Evolutionary conservation across 2,113 vertebrate species (phyloP), one percentile per base, ranked within the genome.

Genomic region (Emydura subglobosa): DNA sequence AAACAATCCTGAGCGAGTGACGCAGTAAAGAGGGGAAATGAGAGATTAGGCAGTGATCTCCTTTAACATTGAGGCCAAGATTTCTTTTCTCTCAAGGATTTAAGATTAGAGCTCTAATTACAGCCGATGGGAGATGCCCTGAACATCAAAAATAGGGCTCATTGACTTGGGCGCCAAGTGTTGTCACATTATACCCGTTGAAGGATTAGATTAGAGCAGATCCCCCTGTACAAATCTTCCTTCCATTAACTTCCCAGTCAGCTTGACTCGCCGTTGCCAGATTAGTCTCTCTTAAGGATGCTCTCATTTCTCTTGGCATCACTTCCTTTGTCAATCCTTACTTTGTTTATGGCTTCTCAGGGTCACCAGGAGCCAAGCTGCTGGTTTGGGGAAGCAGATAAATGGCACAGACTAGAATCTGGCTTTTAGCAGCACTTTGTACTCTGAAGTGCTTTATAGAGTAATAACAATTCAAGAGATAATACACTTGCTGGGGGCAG

Each of bases 151-250:
- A 92, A 47, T 10, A 76, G 79, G 82, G 42, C 47, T 82, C 61
- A 49, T 27, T 76, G 78, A 51, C 27, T 27, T 72, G 29, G 47
- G 42, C 34, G 92, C 25, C 25, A 4, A 65, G 51, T 42, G 68
- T 51, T 51, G 49, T 74, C 1, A 3, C 80, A 61, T 85, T 93
- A 89, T 10, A 44, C 31, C 93, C 55, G 29, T 51, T 90, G 82
- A 92, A 92, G 53, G 78, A 90, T 90, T 76, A 81, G 84, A 61
- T 86, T 78, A 92, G 76, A 78, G 39, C 50, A 79, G 49, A 65
- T 92, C 68, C 53, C 54, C 6, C 85, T 86, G 59, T 85, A 54
- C 72, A 92, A 82, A 93, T 95, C 82, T 92, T 87, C 87, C 84
- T 90, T 90, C 68, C 11, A 9, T 86, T 78, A 86, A 93, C 72